A percentile compares a stretch with the other conserved stretches of the same genome.
phyloP scores from a whole-genome alignment of 2,113 vertebrate genomes.

The Setophaga petechia region DNA sequence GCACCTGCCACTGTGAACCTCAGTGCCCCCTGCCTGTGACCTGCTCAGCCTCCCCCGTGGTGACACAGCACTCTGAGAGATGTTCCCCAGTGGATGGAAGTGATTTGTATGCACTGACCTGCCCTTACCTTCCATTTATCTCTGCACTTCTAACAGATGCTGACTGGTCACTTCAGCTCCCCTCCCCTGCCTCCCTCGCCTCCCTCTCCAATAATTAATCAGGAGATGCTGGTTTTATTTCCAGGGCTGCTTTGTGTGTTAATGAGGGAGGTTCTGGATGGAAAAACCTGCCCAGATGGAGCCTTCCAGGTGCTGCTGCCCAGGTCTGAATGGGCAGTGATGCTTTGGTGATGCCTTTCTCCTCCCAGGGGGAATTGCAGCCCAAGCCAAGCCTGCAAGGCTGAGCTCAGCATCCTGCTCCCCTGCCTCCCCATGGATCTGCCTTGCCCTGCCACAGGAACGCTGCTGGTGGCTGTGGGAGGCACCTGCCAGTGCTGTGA shows the following conservation, averaged over 20 bases:
- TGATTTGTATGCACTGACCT: conserved; percentile 17
- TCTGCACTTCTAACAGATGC: conserved; percentile 11
- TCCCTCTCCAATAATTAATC: conserved; percentile 34
- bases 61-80: neutral
- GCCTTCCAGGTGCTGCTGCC: neutral
- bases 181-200: neutral
- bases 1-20: accelerated
- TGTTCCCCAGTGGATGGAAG: neutral
- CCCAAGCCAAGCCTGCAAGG: neutral
- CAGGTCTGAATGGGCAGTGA: accelerated
- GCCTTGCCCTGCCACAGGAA: neutral
- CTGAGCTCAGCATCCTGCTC: neutral
- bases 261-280: neutral
- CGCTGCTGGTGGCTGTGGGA: accelerated
- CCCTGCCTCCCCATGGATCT: neutral
- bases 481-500: neutral
- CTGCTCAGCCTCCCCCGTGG: neutral
- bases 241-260: neutral
- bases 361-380: neutral
- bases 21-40: neutral
- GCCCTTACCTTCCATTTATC: conserved; percentile 25
- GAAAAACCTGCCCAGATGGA: neutral
- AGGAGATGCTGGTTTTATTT: neutral
- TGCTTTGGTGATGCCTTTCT: neutral
- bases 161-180: conserved; percentile 23